Evolutionary conservation across 1,140 invertebrate species (phyloP), one percentile per base, ranked within the genome.

Genomic region (Agraylea sexmaculata): DNA sequence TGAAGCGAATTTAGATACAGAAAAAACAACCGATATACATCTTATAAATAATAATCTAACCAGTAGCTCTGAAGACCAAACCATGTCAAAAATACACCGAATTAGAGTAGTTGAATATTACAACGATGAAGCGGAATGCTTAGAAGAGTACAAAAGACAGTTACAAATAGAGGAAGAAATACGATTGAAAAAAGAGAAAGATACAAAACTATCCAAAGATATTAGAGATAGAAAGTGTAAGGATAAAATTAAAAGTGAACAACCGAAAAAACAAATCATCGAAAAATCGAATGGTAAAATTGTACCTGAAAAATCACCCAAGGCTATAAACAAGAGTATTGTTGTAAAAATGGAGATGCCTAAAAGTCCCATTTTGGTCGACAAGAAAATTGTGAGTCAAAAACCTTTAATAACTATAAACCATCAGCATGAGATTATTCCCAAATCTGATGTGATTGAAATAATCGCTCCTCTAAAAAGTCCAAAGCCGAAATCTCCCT

Each of bases 81-180:
- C 32, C 3, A 40, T 18, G 20, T 19, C 43, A 19, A 49, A 45
- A 45, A 40, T 49, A 3, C 46, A 49, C 19, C 45, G 46, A 31
- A 45, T 49, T 7, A 40, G 38, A 40, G 46, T 49, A 44, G 52
- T 68, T 18, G 65, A 68, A 52, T 68, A 68, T 45, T 68, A 68
- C 49, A 68, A 68, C 49, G 65, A 68, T 28, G 62, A 68, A 55
- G 65, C 57, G 19, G 65, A 68, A 46, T 66, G 64, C 29, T 53
- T 68, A 19, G 61, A 65, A 47, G 65, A 68, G 42, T 52, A 52
- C 34, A 66, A 64, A 41, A 45, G 57, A 23, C 55, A 57, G 31
- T 57, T 58, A 19, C 61, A 60, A 30, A 40, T 61, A 15, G 59
- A 64, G 49, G 62, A 63, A 49, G 62, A 66, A 49, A 51, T 55